Conservation (phyloP, 2,113 vertebrate genomes). For the Alethe diademata region DNA sequence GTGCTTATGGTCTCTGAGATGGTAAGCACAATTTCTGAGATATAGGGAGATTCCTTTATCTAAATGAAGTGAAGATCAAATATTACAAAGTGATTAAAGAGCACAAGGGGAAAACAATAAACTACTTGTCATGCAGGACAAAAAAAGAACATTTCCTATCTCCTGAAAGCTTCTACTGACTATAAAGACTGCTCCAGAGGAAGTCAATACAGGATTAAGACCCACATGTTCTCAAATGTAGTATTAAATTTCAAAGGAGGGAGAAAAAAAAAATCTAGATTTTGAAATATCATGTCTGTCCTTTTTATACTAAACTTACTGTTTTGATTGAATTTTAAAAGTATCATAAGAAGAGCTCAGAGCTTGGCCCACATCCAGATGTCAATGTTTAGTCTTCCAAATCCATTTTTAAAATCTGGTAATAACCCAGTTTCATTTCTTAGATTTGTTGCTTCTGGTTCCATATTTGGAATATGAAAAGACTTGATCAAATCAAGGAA, state of each 20-base stretch:
- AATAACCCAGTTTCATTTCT: conserved; percentile 14
- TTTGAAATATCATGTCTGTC: neutral
- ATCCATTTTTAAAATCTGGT: neutral
- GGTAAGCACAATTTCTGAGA: neutral
- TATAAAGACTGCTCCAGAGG: neutral
- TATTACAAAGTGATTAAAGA: neutral
- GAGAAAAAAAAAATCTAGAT: neutral
- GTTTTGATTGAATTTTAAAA: neutral
- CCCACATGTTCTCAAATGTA: neutral
- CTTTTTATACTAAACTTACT: neutral
- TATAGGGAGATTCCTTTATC: neutral
- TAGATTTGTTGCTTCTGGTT: neutral
- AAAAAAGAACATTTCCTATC: neutral
- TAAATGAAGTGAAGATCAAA: neutral
- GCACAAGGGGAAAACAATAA: neutral
- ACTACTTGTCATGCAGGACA: neutral
- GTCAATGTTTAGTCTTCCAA: conserved; percentile 26
- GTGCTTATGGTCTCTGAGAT: neutral
- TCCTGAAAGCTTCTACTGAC: neutral
- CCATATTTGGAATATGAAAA: neutral
- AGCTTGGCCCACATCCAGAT: neutral
- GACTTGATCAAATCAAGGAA: conserved; percentile 18
- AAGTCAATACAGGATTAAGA: neutral
- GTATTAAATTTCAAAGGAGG: neutral
- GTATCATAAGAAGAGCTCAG: neutral